Conservation (phyloP, 2,113 vertebrate genomes). For the Brachyistius frenatus region DNA sequence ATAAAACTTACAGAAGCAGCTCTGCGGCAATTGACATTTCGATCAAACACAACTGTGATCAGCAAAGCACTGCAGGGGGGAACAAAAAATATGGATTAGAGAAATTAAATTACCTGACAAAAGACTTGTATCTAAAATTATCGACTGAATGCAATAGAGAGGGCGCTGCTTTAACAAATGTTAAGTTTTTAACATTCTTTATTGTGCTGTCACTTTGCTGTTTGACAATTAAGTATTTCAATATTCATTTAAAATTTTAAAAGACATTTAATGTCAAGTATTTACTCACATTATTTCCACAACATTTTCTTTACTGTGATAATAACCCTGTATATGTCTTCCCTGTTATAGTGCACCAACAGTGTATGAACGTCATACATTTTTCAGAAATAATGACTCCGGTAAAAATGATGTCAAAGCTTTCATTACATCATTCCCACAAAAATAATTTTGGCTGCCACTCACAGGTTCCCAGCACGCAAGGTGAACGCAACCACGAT, state of each 20-base stretch:
- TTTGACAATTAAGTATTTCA: no score
- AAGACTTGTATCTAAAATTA: not conserved
- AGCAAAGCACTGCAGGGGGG: constrained; percentile 85
- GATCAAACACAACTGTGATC: constrained; percentile 90
- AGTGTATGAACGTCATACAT: not conserved
- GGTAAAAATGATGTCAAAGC: not conserved
- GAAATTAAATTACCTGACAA: not conserved
- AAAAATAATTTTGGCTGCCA: not conserved
- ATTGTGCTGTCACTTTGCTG: not conserved
- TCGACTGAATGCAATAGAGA: no score
- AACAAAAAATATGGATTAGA: not conserved
- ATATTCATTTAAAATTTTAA: no score
- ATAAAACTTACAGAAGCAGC: constrained; percentile 90
- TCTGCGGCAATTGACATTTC: constrained; percentile 90
- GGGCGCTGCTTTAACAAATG: no score
- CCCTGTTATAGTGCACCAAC: not conserved
- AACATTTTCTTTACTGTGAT: not conserved
- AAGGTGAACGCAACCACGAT: not conserved
- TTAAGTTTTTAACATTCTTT: not conserved
- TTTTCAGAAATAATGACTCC: not conserved
- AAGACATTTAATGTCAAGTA: no score
- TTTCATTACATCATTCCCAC: constrained; percentile 1
- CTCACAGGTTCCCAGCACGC: constrained; percentile 24
- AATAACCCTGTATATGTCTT: not conserved
- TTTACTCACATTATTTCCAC: not conserved